Conservation (phyloP, 2,113 vertebrate genomes). For the Onychorhynchus coronatus region DNA sequence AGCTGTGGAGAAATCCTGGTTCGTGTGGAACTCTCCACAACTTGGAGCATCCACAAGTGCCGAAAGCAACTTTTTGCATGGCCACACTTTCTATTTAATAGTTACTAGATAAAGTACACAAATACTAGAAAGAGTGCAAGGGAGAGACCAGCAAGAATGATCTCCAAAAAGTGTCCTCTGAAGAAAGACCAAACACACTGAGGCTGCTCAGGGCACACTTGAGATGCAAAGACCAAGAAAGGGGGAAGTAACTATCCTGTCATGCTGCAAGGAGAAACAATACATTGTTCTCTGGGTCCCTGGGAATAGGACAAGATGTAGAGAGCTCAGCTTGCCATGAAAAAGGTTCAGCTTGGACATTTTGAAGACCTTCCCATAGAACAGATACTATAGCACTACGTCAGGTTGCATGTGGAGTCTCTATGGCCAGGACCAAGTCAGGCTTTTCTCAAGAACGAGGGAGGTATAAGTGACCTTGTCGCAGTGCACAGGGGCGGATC, state of each 20-base stretch:
- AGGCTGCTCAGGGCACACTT: neutral
- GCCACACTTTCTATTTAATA: neutral
- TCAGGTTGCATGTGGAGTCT: neutral
- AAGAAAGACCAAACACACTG: neutral
- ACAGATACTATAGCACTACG: neutral
- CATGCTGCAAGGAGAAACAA: neutral
- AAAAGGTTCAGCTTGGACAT: neutral
- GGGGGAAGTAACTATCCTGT: neutral
- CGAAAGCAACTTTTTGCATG: neutral
- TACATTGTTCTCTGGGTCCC: neutral
- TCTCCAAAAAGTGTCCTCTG: neutral
- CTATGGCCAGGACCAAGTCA: neutral
- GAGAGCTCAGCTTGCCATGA: neutral
- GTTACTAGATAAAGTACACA: neutral
- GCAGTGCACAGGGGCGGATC: neutral
- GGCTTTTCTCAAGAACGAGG: neutral
- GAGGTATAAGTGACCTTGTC: neutral
- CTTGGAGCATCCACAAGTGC: neutral
- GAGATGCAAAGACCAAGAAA: neutral
- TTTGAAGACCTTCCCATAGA: neutral
- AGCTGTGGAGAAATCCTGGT: constrained; percentile 27
- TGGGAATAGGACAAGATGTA: neutral
- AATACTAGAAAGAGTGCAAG: neutral
- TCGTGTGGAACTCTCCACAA: neutral
- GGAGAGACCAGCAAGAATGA: neutral